Conservation (phyloP, 2,888 invertebrate species). For the Tolmerus cingulatus region DNA sequence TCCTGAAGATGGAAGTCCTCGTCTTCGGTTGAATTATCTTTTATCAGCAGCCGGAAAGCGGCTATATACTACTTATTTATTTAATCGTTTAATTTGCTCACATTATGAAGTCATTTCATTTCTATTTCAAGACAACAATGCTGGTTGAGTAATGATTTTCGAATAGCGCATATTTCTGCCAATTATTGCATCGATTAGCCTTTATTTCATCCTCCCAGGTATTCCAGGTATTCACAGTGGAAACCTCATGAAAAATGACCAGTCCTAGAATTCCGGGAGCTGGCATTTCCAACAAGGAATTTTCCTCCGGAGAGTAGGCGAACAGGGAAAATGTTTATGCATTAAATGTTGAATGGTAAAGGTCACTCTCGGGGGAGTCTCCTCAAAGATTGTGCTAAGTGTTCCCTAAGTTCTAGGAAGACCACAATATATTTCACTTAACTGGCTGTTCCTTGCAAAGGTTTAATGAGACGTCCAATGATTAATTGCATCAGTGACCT, state of each 20-base stretch:
- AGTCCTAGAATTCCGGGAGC: background rate
- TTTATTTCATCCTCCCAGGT: background rate
- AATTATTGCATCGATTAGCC: background rate
- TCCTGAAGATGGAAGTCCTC: background rate
- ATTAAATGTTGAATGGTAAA: background rate
- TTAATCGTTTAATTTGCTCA: background rate
- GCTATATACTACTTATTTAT: background rate
- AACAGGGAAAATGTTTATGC: background rate
- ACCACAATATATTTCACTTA: slow-evolving; percentile 16
- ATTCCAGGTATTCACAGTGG: background rate
- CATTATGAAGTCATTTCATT: background rate
- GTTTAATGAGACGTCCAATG: background rate
- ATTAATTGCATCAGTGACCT: background rate
- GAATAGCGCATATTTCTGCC: background rate
- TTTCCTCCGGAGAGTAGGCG: background rate
- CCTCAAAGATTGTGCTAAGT: background rate
- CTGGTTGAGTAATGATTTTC: background rate
- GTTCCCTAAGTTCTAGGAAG: background rate
- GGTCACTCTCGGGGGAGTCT: slow-evolving; percentile 2
- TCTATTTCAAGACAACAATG: background rate
- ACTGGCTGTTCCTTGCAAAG: background rate
- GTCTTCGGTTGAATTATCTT: background rate
- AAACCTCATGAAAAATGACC: background rate
- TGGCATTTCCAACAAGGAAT: background rate
- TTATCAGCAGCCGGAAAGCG: background rate